These are phyloP conservation scores for Cosmia pyralina DNA, from an alignment of 2,888 invertebrate species.

Conservation along the genomic window DNA sequence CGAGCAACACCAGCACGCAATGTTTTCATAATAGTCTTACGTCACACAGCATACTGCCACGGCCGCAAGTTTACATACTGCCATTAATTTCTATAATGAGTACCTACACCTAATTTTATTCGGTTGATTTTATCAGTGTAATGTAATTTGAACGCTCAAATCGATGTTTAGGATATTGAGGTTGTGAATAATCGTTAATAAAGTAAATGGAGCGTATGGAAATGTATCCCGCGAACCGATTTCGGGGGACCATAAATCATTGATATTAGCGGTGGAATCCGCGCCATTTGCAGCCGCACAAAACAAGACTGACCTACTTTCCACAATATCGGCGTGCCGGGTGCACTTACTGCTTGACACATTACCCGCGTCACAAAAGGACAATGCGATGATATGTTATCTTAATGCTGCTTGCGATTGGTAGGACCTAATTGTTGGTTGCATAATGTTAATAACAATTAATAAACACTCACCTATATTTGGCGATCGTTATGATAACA, in stretches of 20 bases:
- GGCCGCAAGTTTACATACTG: slow-evolving; percentile 23
- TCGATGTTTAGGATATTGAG: slow-evolving; percentile 27
- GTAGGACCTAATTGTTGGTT: slow-evolving; percentile 28
- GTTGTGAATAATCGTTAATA: slow-evolving; percentile 43
- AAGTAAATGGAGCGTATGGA: slow-evolving; percentile 62
- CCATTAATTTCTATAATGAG: slow-evolving; percentile 42
- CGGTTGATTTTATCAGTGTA: slow-evolving; percentile 42
- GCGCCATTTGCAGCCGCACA: slow-evolving; percentile 74
- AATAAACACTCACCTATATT: slow-evolving; percentile 17
- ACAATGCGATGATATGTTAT: slow-evolving; percentile 45
- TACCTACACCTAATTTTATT: slow-evolving; percentile 32
- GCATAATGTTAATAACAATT: slow-evolving; percentile 17
- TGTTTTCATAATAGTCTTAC: slow-evolving; percentile 64
- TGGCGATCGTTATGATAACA: neutral
- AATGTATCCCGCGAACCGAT: slow-evolving; percentile 65
- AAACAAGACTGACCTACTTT: slow-evolving; percentile 84
- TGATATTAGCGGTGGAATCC: slow-evolving; percentile 76
- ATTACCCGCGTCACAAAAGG: slow-evolving; percentile 50
- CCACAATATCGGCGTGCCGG: slow-evolving; percentile 71
- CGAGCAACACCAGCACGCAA: slow-evolving; percentile 64
- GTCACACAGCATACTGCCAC: slow-evolving; percentile 48
- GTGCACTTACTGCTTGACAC: slow-evolving; percentile 65
- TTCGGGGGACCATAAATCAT: slow-evolving; percentile 72
- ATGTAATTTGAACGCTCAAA: slow-evolving; percentile 23
- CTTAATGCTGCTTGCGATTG: slow-evolving; percentile 33